Evolutionary conservation across 2,113 vertebrate species (phyloP), one percentile per base, ranked within the genome.

Genomic region (Rhinopomastus cyanomelas): DNA sequence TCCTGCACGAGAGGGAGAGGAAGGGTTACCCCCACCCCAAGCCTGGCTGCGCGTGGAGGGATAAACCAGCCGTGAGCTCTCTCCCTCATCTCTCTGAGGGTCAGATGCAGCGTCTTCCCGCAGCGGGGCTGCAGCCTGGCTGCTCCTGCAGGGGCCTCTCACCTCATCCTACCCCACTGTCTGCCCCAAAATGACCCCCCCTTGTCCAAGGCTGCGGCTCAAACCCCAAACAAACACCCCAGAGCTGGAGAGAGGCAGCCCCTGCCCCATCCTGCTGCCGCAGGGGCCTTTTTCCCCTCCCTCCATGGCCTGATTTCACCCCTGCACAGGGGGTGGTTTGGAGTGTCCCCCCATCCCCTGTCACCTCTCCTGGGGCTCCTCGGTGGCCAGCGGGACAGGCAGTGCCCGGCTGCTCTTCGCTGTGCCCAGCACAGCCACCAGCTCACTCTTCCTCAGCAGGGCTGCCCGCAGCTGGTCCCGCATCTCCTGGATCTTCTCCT

Each of bases 401-500:
- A 79, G 62, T 0, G n/a, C 51, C 32, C n/a, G 48, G 20, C 56
- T 3, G 2, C 66, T 48, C 77, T 92, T 90, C 44, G 97, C 57
- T 1, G 96, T 96, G 71, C 96, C 96, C 48, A 98, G 90, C 18
- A 51, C 94, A 3, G 98, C 97, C 96, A 97, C 97, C 85, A 99
- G 97, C 94, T 98, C 97, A 0, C 98, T 97, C 30, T 97, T 98
- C 92, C 97, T 94, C 56, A 95, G 80, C 92, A 99, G 94, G 5
- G 98, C 98, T 0, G 65, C 83, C 2, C 94, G 96, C 66, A 99
- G 95, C 80, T 97, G 97, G 1, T 97, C 97, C 8, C 97, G 96
- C 74, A 98, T 97, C 15, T 74, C 93, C 27, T 96, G 94, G 3
- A 99, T 99, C 79, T 94, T 96, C 44, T 86, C 91, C 92, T 98